phyloP scores from a whole-genome alignment of 2,888 invertebrate genomes.

The Melanostoma mellinum region DNA sequence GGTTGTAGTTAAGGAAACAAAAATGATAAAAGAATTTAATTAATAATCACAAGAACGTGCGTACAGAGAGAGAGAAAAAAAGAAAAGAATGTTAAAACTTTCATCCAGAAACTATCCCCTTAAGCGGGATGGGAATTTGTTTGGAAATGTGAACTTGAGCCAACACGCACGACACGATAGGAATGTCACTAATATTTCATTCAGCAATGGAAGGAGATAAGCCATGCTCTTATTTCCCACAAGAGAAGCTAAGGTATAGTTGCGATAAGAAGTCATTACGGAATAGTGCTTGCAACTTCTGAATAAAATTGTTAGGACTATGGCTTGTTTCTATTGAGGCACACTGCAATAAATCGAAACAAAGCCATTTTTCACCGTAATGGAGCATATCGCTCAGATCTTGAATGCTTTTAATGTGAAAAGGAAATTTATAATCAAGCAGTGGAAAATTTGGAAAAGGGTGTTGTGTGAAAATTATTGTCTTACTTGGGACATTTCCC shows the following conservation, averaged over 20 bases:
- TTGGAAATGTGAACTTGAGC: constrained; percentile 15
- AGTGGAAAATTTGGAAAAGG: too few species aligned
- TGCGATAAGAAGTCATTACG: constrained; percentile 29
- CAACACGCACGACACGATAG: constrained; percentile 20
- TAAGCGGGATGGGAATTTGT: constrained; percentile 5
- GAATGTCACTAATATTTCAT: constrained; percentile 37
- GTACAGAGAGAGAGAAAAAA: constrained; percentile 19
- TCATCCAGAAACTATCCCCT: constrained; percentile 15
- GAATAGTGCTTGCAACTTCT: constrained; percentile 24
- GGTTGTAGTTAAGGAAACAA: too few species aligned
- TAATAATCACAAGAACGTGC: constrained; percentile 48
- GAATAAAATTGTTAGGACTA: constrained; percentile 16
- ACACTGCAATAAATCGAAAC: constrained; percentile 29
- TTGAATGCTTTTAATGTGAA: too few species aligned
- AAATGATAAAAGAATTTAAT: constrained; percentile 50
- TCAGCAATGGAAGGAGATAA: constrained; percentile 24
- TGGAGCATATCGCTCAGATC: too few species aligned
- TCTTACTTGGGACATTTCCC: too few species aligned
- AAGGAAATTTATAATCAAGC: too few species aligned
- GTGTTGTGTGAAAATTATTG: too few species aligned
- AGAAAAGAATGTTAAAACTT: constrained; percentile 38
- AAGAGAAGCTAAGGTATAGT: constrained; percentile 7
- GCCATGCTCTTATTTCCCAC: constrained; percentile 30
- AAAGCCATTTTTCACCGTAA: background rate
- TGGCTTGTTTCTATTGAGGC: background rate